Evolutionary conservation across 2,888 invertebrate species (phyloP), one percentile per base, ranked within the genome.

Genomic region (Boloria euphrosyne): DNA sequence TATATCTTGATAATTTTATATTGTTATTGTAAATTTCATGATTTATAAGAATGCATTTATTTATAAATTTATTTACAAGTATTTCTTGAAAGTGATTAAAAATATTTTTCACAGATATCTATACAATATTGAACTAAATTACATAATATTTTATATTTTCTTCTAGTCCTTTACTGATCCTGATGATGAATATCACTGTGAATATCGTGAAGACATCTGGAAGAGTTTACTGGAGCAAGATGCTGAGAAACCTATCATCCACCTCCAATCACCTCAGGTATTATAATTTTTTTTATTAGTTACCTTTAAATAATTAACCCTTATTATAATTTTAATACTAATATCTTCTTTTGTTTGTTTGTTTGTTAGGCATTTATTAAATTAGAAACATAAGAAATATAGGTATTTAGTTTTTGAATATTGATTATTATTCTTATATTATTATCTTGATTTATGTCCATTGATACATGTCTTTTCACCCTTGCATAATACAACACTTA

Each of bases 191-290:
- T 86, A 85, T 68, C 78, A 83, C 58, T 89, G 88, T 68, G 90
- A 88, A 75, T 91, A 91, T 72, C 80, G 82, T 59, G 86, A 90
- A 17, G 91, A 91, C 43, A 92, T 91, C 64, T 92, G 91, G 91
- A 82, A 86, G 68, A 85, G 82, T 61, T 74, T 92, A 52, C 73
- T 92, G 69, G 85, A 86, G 75, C 90, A 90, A 73, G 91, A 92
- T 66, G 81, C 86, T 0, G 80, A 86, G 59, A 90, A 86, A 65
- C 86, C 86, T 0, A 85, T 80, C 1, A 90, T 92, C 54, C 87
- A 86, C 62, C 81, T 92, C n/a, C 90, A 89, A 66, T 93, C 93
- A 71, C 93, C 93, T 69, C 92, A 93, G 84, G 93, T 93, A 78
- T 71, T 6, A 17, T 16, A 6, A 13, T 13, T 22, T 51, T 47